phyloP scores from a whole-genome alignment of 1,140 invertebrate species.

The Drosophila nebulosa region DNA sequence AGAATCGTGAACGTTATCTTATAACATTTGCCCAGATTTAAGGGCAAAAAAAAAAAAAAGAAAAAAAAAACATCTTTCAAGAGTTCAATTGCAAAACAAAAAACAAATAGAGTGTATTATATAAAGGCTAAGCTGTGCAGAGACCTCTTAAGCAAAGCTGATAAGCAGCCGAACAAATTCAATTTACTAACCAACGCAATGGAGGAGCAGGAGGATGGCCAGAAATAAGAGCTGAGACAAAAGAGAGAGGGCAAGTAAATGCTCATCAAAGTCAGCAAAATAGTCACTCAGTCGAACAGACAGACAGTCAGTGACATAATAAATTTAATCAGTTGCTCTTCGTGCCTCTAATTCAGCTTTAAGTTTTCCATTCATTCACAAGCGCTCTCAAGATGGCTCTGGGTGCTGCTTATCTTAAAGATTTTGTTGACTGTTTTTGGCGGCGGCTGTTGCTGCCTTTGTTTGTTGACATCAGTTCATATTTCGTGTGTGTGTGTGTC shows the following conservation, averaged over 20 bases:
- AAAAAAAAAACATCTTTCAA: conserved; percentile 1
- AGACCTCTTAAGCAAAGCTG: conserved; percentile 9
- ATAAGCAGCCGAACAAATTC: conserved; percentile 33
- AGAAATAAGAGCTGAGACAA: conserved; percentile 8
- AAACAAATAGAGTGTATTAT: background rate
- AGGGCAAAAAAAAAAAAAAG: conserved; percentile 5
- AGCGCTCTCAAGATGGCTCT: background rate
- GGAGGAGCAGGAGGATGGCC: background rate
- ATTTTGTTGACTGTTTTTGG: conserved; percentile 5
- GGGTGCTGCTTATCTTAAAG: conserved; percentile 12
- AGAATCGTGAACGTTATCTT: conserved; percentile 8
- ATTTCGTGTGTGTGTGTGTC: conserved; percentile 15
- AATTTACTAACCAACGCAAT: conserved; percentile 21
- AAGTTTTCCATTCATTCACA: background rate
- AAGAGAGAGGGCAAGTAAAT: conserved; percentile 2
- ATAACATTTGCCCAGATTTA: conserved; percentile 25
- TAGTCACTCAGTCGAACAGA: background rate
- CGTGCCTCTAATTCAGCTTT: conserved; percentile 8
- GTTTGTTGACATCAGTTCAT: conserved; percentile 8
- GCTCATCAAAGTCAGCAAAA: conserved; percentile 5
- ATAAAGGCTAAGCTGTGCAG: background rate
- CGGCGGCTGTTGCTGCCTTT: background rate
- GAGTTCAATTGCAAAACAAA: conserved; percentile 16
- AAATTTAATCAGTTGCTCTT: conserved; percentile 31
- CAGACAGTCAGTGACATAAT: conserved; percentile 23